phyloP scores from a whole-genome alignment of 2,797 vertebrate genomes.

The Acanthis flammea region DNA sequence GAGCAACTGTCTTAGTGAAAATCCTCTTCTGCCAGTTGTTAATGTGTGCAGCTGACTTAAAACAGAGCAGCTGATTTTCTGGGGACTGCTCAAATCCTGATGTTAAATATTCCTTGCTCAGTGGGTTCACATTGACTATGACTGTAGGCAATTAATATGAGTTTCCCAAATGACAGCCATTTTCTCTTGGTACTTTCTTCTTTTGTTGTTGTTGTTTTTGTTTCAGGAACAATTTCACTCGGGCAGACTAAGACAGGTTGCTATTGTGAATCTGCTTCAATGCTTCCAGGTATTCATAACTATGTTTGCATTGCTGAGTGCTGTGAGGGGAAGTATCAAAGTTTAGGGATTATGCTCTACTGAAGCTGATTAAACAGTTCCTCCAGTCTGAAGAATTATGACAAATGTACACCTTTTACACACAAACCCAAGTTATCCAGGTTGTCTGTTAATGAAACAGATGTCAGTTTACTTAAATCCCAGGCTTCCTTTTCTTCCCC shows the following conservation, averaged over 20 bases:
- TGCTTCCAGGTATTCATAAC: constrained; percentile 36
- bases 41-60: not conserved
- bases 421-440: not conserved
- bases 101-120: constrained; percentile 22
- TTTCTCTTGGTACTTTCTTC: not conserved
- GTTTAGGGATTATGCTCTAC: not conserved
- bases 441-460: constrained; percentile 51
- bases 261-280: not conserved
- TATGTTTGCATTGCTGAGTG: not conserved
- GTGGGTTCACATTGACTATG: not conserved
- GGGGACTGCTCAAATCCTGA: not conserved
- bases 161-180: not conserved
- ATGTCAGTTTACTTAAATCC: constrained; percentile 8
- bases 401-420: not conserved
- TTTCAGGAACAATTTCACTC: not conserved
- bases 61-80: not conserved
- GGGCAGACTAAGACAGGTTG: constrained; percentile 1
- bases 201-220: not conserved
- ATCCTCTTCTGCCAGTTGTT: constrained; percentile 11
- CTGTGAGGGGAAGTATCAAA: not conserved
- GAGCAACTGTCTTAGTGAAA: not conserved
- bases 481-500: not conserved
- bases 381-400: not conserved
- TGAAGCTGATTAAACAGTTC: constrained; percentile 15
- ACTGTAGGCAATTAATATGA: constrained; percentile 38